phyloP scores from a whole-genome alignment of 1,140 invertebrate species.

The Leguminivora glycinivorella region DNA sequence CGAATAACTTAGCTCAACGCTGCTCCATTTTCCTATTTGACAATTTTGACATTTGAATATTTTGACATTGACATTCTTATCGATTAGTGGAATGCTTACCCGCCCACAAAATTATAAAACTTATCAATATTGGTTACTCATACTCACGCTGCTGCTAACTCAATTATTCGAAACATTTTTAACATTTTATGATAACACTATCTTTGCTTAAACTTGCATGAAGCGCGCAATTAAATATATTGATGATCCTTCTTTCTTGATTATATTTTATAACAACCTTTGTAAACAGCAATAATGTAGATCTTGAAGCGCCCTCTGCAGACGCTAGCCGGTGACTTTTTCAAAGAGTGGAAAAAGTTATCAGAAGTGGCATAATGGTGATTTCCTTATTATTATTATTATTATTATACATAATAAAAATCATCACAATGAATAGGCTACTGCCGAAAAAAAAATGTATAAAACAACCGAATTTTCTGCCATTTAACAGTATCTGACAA shows the following conservation, averaged over 20 bases:
- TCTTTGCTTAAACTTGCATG: neutral
- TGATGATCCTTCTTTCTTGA: neutral
- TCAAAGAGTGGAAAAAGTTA: neutral
- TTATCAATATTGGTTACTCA: neutral
- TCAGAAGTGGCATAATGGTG: neutral
- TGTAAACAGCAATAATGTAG: neutral
- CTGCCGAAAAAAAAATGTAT: too few species aligned
- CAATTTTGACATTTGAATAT: neutral
- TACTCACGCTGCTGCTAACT: neutral
- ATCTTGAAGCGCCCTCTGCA: neutral
- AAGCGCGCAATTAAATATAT: neutral
- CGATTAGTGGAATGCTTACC: neutral
- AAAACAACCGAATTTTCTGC: too few species aligned
- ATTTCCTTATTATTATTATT: too few species aligned
- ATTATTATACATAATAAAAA: too few species aligned
- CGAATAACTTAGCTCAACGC: neutral
- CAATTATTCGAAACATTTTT: neutral
- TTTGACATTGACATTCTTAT: conserved; percentile 16
- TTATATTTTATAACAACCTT: conserved; percentile 9
- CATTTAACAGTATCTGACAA: too few species aligned
- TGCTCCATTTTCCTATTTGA: conserved; percentile 1
- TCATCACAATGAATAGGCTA: too few species aligned
- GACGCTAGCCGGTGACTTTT: neutral
- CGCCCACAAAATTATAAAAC: neutral
- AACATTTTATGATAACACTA: neutral